Evolutionary conservation across 2,888 invertebrate species (phyloP).

Genomic region (Trachelus troglodyta): DNA sequence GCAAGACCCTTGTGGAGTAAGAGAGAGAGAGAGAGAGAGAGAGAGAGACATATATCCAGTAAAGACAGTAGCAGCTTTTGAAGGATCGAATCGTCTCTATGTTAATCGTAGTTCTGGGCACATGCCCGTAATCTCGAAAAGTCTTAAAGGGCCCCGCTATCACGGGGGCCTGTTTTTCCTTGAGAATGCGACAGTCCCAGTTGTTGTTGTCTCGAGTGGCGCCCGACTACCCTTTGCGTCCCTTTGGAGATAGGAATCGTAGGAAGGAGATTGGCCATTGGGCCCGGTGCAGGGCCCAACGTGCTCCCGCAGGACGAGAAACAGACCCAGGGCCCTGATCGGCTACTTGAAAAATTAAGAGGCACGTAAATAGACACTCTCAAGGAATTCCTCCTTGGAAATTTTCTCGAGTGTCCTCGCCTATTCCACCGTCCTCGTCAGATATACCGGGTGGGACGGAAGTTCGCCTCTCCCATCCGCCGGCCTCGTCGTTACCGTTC

Average conservation of each 20-base stretch:
- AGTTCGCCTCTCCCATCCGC: no score
- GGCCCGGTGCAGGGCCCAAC: neutral
- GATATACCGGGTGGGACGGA: no score
- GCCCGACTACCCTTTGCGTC: slow-evolving; percentile 34
- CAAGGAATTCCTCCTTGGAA: neutral
- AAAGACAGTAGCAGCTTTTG: no score
- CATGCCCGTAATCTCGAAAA: slow-evolving; percentile 6
- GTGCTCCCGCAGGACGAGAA: slow-evolving; percentile 14
- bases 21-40: slow-evolving; percentile 1
- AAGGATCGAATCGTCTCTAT: no score
- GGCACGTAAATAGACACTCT: neutral
- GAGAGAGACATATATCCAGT: neutral
- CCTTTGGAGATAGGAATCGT: slow-evolving; percentile 8
- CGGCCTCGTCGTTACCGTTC: no score
- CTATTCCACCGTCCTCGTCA: no score
- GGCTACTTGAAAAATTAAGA: slow-evolving; percentile 11
- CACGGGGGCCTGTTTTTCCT: slow-evolving; percentile 37
- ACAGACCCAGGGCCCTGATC: slow-evolving; percentile 17
- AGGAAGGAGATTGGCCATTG: neutral
- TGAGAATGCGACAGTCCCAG: slow-evolving; percentile 39
- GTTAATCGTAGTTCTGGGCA: neutral
- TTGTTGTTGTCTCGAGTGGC: slow-evolving; percentile 45
- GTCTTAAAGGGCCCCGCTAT: slow-evolving; percentile 34
- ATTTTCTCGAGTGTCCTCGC: no score
- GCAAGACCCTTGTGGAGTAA: neutral